A percentile compares a stretch with the other conserved stretches of the same genome.
Evolutionary conservation across 1,140 invertebrate species (phyloP).

Genomic region (Tetragnatha versicolor): DNA sequence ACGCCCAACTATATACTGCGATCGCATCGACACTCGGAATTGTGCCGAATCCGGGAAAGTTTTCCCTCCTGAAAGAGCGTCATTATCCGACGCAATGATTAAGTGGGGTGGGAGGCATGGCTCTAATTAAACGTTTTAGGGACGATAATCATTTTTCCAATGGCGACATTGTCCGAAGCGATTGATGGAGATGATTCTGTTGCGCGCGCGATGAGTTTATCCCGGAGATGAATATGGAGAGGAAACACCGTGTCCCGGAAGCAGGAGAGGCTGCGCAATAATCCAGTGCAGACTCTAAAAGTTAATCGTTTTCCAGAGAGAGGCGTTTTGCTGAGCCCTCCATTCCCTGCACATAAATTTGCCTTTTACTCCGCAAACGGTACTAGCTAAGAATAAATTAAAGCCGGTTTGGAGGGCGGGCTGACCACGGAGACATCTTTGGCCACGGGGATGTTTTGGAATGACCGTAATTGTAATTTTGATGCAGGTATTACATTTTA

Average conservation of each 20-base stretch:
- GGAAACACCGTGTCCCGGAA: neutral
- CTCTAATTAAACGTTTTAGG: too few relatives aligned
- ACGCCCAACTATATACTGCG: too few relatives aligned
- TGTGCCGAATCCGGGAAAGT: too few relatives aligned
- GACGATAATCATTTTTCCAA: too few relatives aligned
- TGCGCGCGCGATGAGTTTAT: neutral
- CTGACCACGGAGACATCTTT: neutral
- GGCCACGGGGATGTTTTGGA: neutral
- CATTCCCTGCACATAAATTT: conserved; percentile 45
- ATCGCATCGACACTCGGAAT: too few relatives aligned
- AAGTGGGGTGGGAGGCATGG: too few relatives aligned
- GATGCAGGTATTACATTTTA: too few relatives aligned
- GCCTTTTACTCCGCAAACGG: conserved; percentile 49
- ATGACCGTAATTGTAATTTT: too few relatives aligned
- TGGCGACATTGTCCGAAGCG: too few relatives aligned
- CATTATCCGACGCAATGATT: too few relatives aligned
- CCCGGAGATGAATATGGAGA: conserved; percentile 10
- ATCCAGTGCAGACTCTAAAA: conserved; percentile 42
- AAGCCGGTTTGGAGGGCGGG: neutral
- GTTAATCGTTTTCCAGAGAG: conserved; percentile 51
- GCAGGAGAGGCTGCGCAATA: conserved; percentile 31
- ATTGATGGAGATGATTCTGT: too few relatives aligned
- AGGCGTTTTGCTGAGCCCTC: conserved; percentile 33
- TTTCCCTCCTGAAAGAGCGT: too few relatives aligned
- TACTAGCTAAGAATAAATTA: conserved; percentile 47